phyloP scores from a whole-genome alignment of 1,140 invertebrate genomes.

The Phenacoccus solenopsis region DNA sequence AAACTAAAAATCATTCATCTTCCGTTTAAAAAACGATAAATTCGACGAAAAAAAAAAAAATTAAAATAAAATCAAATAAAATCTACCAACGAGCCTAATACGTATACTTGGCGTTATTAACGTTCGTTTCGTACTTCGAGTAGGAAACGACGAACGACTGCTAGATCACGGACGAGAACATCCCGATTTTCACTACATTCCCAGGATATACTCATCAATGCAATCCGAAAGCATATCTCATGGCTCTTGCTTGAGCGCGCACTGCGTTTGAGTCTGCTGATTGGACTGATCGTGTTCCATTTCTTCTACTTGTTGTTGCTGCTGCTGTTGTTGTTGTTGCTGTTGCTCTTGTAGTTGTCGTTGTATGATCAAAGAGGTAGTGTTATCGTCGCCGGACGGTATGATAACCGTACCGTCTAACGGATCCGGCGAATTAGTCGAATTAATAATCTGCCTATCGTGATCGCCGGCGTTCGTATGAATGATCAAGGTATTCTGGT shows the following conservation, averaged over 20 bases:
- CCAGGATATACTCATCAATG: constrained; percentile 11
- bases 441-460: neutral
- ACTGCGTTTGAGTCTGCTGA: neutral
- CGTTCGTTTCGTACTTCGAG: too few relatives aligned
- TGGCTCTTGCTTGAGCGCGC: neutral
- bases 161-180: too few relatives aligned
- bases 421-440: neutral
- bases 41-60: too few relatives aligned
- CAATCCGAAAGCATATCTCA: constrained; percentile 5
- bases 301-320: neutral
- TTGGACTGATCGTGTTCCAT: neutral
- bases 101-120: too few relatives aligned
- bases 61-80: too few relatives aligned
- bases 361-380: neutral
- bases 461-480: neutral
- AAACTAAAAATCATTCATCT: too few relatives aligned
- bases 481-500: neutral
- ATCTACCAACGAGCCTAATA: too few relatives aligned
- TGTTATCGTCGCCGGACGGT: neutral
- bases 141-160: too few relatives aligned
- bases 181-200: too few relatives aligned
- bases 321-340: neutral
- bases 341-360: neutral
- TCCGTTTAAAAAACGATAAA: too few relatives aligned
- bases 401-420: neutral